Evolutionary conservation across 2,888 invertebrate species (phyloP).

Genomic region (Pseudanteris insignis): DNA sequence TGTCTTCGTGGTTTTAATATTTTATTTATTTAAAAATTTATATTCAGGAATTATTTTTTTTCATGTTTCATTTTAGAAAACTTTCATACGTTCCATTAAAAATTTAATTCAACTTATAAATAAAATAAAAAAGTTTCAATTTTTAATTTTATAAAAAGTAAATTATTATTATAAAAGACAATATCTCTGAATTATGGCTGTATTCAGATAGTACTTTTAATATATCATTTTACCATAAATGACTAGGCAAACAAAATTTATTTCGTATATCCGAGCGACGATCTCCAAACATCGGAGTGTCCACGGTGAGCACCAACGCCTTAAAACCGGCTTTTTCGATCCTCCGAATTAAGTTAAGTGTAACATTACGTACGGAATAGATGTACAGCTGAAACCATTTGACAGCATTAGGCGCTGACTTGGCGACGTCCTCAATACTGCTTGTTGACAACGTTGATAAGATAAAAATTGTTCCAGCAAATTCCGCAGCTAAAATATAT

Average conservation of each 20-base stretch:
- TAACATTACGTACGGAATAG: conserved; percentile 80
- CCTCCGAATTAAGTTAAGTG: conserved; percentile 75
- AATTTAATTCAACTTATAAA: no score
- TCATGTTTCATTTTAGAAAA: no score
- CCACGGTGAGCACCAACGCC: conserved; percentile 88
- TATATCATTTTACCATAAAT: conserved; percentile 74
- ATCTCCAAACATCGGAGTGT: conserved; percentile 87
- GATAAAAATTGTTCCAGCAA: conserved; percentile 79
- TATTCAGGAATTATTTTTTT: no score
- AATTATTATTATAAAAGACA: no score
- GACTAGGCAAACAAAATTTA: conserved; percentile 82
- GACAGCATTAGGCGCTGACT: conserved; percentile 76
- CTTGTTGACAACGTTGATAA: conserved; percentile 87
- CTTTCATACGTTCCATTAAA: no score
- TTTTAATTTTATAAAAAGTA: no score
- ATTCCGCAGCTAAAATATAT: conserved; percentile 83
- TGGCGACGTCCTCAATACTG: conserved; percentile 87
- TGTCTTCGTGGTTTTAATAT: no score
- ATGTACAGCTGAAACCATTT: conserved; percentile 96
- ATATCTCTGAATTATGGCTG: no score
- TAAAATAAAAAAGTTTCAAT: no score
- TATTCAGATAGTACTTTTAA: no score
- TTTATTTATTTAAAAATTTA: no score
- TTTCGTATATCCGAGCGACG: conserved; percentile 84
- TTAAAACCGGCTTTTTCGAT: conserved; percentile 87